Evolutionary conservation across 1,140 invertebrate genomes (phyloP).

Genomic region (Drosophila quadrilineata): DNA sequence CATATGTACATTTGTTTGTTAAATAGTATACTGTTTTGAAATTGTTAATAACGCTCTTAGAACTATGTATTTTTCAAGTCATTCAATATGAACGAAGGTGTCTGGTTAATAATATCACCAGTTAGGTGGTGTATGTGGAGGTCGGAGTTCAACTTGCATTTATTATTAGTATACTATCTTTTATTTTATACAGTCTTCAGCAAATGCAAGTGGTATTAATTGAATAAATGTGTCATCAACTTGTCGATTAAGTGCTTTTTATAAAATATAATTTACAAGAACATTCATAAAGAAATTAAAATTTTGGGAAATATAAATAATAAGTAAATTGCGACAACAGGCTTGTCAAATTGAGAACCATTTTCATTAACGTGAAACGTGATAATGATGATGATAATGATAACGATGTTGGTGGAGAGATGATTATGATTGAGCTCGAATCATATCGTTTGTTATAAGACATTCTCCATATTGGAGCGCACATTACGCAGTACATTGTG

Average conservation of each 20-base stretch:
- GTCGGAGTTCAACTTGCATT: conserved; percentile 21
- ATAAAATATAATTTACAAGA: conserved; percentile 21
- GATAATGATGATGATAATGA: not conserved
- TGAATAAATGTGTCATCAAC: conserved; percentile 18
- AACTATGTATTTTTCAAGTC: conserved; percentile 37
- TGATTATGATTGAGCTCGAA: conserved; percentile 17
- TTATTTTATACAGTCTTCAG: conserved; percentile 51
- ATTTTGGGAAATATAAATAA: conserved; percentile 26
- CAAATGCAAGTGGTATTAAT: conserved; percentile 54
- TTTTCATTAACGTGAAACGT: not conserved
- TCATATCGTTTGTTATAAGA: conserved; percentile 61
- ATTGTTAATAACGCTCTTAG: conserved; percentile 30
- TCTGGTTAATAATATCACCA: conserved; percentile 24
- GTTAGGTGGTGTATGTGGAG: conserved; percentile 13
- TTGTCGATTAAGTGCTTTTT: conserved; percentile 19
- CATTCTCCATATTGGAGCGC: conserved; percentile 82
- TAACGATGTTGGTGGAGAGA: conserved; percentile 11
- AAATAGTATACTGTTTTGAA: conserved; percentile 19
- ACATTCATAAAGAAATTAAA: conserved; percentile 18
- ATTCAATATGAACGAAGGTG: conserved; percentile 73
- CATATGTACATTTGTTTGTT: conserved; percentile 6
- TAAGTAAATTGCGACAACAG: conserved; percentile 14
- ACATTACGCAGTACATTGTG: conserved; percentile 84
- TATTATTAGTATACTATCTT: conserved; percentile 24
- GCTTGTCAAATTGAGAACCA: not conserved